Conservation (phyloP, 53 echinoderm and acorn worm species). For the Arbacia lixula region DNA sequence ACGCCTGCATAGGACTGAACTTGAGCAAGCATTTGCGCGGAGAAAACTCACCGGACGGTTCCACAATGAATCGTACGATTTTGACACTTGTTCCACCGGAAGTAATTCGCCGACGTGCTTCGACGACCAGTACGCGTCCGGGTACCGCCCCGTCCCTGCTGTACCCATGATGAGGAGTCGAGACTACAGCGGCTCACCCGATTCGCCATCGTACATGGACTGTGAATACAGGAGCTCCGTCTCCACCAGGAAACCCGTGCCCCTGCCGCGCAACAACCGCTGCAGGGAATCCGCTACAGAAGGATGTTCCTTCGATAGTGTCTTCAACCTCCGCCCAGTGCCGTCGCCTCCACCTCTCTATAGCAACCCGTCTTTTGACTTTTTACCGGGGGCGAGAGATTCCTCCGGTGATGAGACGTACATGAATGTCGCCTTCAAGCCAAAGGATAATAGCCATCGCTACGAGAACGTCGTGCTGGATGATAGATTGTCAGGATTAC, state of each 20-base stretch:
- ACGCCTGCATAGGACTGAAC: slow-evolving; percentile 66
- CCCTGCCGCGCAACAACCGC: slow-evolving; percentile 61
- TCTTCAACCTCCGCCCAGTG: slow-evolving; percentile 53
- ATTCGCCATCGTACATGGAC: slow-evolving; percentile 52
- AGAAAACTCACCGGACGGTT: slow-evolving; percentile 66
- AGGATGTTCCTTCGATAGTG: slow-evolving; percentile 37
- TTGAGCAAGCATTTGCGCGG: slow-evolving; percentile 78
- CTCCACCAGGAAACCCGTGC: slow-evolving; percentile 68
- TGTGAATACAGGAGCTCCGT: slow-evolving; percentile 30
- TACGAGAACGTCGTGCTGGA: slow-evolving; percentile 91
- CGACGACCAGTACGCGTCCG: slow-evolving; percentile 31
- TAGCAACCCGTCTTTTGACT: slow-evolving; percentile 16
- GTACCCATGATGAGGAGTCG: slow-evolving; percentile 48
- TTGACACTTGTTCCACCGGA: slow-evolving; percentile 31
- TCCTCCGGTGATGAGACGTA: slow-evolving; percentile 73
- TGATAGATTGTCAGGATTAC: slow-evolving; percentile 58
- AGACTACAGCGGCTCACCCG: slow-evolving; percentile 63
- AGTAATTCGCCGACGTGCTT: slow-evolving; percentile 44
- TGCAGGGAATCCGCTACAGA: slow-evolving; percentile 49
- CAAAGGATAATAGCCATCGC: slow-evolving; percentile 33
- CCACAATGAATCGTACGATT: slow-evolving; percentile 41
- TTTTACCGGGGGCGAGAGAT: not conserved
- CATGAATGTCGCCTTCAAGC: slow-evolving; percentile 80
- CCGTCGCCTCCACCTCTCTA: slow-evolving; percentile 57
- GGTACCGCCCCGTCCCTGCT: slow-evolving; percentile 45